A percentile compares a stretch with the other conserved stretches of the same genome.
Evolutionary conservation across 2,888 invertebrate genomes (phyloP).

Genomic region (Temnothorax rugatulus): DNA sequence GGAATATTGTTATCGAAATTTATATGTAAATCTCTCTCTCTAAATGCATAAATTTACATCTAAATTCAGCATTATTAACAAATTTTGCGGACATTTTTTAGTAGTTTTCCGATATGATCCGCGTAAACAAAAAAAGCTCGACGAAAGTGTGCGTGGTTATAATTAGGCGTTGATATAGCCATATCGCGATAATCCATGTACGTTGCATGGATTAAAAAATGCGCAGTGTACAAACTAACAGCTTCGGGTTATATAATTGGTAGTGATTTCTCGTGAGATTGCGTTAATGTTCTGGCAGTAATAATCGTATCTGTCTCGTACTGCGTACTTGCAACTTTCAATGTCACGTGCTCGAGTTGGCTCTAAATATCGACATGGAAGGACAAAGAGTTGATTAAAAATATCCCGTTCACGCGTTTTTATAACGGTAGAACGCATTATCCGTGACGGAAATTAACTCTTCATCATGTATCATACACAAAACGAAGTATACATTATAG

Average conservation of each 20-base stretch:
- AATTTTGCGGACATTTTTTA: neutral
- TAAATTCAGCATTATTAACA: neutral
- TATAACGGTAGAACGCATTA: slow-evolving; percentile 1
- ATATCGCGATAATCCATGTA: neutral
- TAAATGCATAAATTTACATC: neutral
- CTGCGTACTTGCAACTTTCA: slow-evolving; percentile 33
- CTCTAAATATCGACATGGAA: slow-evolving; percentile 28
- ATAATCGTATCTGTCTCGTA: slow-evolving; percentile 7
- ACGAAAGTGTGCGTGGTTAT: neutral
- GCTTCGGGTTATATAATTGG: slow-evolving; percentile 32
- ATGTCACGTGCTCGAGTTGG: slow-evolving; percentile 40
- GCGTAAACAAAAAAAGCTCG: neutral
- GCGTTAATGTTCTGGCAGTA: slow-evolving; percentile 39
- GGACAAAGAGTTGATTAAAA: slow-evolving; percentile 46
- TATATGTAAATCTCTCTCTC: neutral
- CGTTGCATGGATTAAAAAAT: neutral
- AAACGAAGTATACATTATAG: neutral
- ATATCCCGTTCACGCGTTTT: slow-evolving; percentile 26
- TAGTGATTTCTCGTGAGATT: slow-evolving; percentile 42
- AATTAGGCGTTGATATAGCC: neutral
- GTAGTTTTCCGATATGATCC: neutral
- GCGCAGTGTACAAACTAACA: slow-evolving; percentile 18
- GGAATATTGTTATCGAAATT: neutral
- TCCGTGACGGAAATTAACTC: slow-evolving; percentile 19
- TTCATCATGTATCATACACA: neutral